Percentiles rank a stretch among this genome's conserved stretches.
These are phyloP conservation scores for Lutjanus campechanus DNA, from an alignment of 2,797 vertebrate species.

Conservation along the genomic window DNA sequence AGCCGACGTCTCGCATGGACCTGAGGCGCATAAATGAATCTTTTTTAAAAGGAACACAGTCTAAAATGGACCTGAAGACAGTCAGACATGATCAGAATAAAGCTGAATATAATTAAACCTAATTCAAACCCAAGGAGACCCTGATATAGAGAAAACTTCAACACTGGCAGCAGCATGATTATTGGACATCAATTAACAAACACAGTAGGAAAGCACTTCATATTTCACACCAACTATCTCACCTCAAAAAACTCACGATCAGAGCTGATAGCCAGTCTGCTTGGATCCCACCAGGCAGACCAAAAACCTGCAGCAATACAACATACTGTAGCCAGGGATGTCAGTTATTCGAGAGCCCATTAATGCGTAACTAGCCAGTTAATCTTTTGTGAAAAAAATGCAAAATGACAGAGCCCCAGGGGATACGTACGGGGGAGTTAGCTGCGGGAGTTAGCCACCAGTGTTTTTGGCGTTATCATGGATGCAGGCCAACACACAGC, in stretches of 20 bases:
- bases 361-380: no score
- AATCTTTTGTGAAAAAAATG: no score
- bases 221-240: neutral
- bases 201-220: neutral
- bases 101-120: conserved; percentile 10
- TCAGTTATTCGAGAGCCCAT: no score
- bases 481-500: no score
- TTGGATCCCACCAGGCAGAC: neutral
- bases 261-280: conserved; percentile 4
- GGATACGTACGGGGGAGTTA: no score
- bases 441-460: no score
- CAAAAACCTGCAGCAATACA: neutral
- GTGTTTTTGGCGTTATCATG: no score
- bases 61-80: neutral
- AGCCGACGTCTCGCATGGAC: no score
- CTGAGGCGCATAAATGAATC: neutral
- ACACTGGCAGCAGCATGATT: neutral
- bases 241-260: neutral
- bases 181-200: conserved; percentile 1
- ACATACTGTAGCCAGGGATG: neutral
- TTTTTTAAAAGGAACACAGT: neutral
- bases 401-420: no score
- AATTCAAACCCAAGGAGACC: conserved; percentile 20
- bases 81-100: neutral
- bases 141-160: neutral